Percentiles rank a stretch among this genome's conserved stretches.
Evolutionary conservation across 2,113 vertebrate genomes (phyloP).

Genomic region (Cyanoderma ruficeps): DNA sequence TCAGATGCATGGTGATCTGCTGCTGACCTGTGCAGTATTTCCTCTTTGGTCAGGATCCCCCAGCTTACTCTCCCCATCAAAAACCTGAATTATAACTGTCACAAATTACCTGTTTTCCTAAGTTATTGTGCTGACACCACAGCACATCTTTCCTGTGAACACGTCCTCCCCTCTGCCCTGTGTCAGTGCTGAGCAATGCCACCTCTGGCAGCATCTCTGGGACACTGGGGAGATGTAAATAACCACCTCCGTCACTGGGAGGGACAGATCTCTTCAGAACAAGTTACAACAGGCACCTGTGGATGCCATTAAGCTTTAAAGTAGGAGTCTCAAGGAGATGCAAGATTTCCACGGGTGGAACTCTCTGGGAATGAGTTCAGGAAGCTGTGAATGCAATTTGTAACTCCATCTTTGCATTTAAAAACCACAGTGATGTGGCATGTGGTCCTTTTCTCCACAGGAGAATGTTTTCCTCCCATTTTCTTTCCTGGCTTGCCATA

Average conservation of each 20-base stretch:
- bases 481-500: background rate
- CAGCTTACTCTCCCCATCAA: background rate
- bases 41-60: background rate
- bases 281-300: background rate
- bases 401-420: background rate
- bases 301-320: background rate
- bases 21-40: background rate
- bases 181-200: accelerated
- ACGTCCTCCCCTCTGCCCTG: background rate
- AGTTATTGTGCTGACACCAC: background rate
- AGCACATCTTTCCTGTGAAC: accelerated
- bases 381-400: slow-evolving; percentile 1
- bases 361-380: background rate
- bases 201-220: background rate
- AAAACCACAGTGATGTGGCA: background rate
- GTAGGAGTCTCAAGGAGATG: background rate
- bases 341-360: background rate
- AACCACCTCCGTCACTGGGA: accelerated
- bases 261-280: background rate
- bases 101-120: background rate
- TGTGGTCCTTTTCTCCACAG: background rate
- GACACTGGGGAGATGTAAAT: background rate
- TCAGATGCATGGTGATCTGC: accelerated
- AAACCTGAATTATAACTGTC: background rate
- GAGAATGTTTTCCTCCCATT: background rate